phyloP scores from a whole-genome alignment of 2,113 vertebrate species.

The Tupaia tana region DNA sequence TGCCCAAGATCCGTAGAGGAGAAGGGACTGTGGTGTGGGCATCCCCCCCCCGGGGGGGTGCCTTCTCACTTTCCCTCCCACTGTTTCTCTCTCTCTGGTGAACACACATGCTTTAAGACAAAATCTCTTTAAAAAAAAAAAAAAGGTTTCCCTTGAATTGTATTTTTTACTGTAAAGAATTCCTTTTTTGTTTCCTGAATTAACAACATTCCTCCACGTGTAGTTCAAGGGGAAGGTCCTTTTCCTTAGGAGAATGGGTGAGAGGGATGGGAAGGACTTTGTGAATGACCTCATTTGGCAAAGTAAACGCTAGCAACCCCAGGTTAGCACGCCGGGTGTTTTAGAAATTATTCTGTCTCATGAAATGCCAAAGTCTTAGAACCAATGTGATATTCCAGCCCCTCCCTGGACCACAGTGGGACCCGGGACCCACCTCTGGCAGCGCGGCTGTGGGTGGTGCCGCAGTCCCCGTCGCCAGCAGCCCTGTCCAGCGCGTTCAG shows the following conservation, averaged over 20 bases:
- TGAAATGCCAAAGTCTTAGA: background rate
- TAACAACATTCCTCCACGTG: background rate
- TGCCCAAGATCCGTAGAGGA: too few relatives aligned
- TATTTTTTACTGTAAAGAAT: background rate
- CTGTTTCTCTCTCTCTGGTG: too few relatives aligned
- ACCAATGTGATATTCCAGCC: background rate
- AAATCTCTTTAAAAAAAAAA: too few relatives aligned
- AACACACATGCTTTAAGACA: too few relatives aligned
- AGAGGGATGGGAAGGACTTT: background rate
- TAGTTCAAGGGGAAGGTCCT: background rate
- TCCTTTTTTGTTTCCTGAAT: too few relatives aligned
- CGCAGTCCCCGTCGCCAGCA: slow-evolving; percentile 95
- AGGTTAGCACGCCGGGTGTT: background rate
- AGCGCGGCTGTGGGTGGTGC: slow-evolving; percentile 92
- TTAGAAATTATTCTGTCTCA: background rate
- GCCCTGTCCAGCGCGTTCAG: slow-evolving; percentile 94
- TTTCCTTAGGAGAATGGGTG: background rate
- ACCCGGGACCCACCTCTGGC: slow-evolving; percentile 88
- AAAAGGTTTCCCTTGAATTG: background rate
- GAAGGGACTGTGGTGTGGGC: too few relatives aligned
- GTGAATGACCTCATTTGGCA: background rate
- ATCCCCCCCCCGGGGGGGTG: too few relatives aligned
- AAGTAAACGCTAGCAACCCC: background rate
- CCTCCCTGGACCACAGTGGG: background rate
- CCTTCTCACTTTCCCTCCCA: too few relatives aligned